These are phyloP conservation scores for Odontocolon sp. DNA, from an alignment of 2,888 invertebrate species.

Conservation along the genomic window DNA sequence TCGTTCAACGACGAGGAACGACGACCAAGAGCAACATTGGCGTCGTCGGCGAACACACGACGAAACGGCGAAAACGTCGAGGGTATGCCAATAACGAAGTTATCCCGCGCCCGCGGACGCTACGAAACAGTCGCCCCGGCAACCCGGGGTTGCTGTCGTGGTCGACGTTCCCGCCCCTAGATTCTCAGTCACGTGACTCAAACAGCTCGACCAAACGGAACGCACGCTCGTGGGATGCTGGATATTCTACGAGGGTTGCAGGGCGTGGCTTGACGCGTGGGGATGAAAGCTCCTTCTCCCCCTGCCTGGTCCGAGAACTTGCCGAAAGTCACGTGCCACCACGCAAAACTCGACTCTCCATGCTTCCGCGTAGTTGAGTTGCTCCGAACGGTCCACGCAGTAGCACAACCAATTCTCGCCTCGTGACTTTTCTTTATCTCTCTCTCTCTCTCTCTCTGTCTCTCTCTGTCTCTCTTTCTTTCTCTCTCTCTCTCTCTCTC, in stretches of 20 bases:
- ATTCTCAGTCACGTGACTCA: constrained; percentile 72
- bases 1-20: too few relatives aligned
- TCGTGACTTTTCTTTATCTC: too few relatives aligned
- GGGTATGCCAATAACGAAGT: constrained; percentile 78
- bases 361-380: constrained; percentile 72
- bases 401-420: constrained; percentile 20
- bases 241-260: constrained; percentile 85
- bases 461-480: background rate
- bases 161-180: constrained; percentile 61
- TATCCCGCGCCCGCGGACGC: constrained; percentile 72
- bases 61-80: constrained; percentile 36
- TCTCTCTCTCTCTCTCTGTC: background rate
- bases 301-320: constrained; percentile 71
- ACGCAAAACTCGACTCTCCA: constrained; percentile 63
- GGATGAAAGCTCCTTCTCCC: constrained; percentile 78
- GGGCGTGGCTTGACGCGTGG: constrained; percentile 85
- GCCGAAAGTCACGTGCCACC: constrained; percentile 79
- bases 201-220: constrained; percentile 70
- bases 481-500: background rate
- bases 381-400: constrained; percentile 42
- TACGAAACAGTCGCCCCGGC: constrained; percentile 51
- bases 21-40: constrained; percentile 27
- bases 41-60: constrained; percentile 3
- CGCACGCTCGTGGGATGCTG: constrained; percentile 82
- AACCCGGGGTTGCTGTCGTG: constrained; percentile 66